Percentiles rank a stretch among this genome's conserved stretches.
These are phyloP conservation scores for Eueremaeus valkanovi DNA, from an alignment of 2,888 invertebrate species.

Conservation along the genomic window DNA sequence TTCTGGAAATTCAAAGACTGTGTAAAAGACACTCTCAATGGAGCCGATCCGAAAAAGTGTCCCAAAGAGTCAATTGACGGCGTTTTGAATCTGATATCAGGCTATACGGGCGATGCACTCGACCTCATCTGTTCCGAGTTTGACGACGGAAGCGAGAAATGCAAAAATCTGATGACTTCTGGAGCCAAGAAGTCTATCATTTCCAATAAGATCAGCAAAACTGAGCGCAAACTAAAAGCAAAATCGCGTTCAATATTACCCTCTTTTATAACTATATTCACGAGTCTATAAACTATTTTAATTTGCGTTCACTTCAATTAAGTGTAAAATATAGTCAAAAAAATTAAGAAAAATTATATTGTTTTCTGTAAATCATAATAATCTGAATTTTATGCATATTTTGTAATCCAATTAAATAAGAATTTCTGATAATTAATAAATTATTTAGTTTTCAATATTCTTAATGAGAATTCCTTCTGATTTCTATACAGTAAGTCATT, in stretches of 20 bases:
- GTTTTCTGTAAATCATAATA: no score
- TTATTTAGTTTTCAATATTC: no score
- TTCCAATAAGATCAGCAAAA: neutral
- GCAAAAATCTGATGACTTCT: neutral
- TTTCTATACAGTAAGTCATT: no score
- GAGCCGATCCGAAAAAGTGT: slow-evolving; percentile 20
- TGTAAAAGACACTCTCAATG: neutral
- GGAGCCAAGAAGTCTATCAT: neutral
- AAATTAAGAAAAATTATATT: no score
- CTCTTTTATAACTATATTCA: neutral
- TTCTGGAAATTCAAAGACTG: slow-evolving; percentile 34
- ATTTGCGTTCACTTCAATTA: no score
- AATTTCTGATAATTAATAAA: no score
- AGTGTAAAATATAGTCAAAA: no score
- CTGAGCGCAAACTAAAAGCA: neutral
- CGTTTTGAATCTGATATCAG: slow-evolving; percentile 25
- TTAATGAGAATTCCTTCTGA: no score
- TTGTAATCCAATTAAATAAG: no score
- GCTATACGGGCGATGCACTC: slow-evolving; percentile 30
- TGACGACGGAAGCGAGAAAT: slow-evolving; percentile 22
- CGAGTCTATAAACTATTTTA: neutral
- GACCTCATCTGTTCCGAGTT: slow-evolving; percentile 29
- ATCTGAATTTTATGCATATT: no score
- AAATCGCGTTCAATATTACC: neutral
- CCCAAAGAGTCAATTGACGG: neutral